phyloP scores from a whole-genome alignment of 1,140 invertebrate species.

The Anagrus nilaparvatae region DNA sequence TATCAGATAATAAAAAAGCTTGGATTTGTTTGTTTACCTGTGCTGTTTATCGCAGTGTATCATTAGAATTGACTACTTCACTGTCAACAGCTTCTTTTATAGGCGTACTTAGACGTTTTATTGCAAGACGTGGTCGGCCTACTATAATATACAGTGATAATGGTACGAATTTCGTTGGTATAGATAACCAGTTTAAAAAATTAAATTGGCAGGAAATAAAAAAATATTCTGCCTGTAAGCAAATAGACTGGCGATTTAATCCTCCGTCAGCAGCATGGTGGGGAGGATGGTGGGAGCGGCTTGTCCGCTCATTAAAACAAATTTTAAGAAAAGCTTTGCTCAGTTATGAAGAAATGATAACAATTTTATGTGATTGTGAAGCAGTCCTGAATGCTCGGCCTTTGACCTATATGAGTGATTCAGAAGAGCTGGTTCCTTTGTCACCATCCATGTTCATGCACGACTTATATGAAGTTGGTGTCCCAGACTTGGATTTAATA shows the following conservation, averaged over 20 bases:
- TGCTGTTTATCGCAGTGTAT: conserved; percentile 22
- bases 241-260: conserved; percentile 33
- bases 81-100: conserved; percentile 21
- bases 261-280: conserved; percentile 33
- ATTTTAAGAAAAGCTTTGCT: conserved; percentile 23
- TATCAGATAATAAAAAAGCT: conserved; percentile 16
- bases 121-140: conserved; percentile 22
- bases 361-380: conserved; percentile 5
- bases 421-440: conserved; percentile 13
- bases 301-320: conserved; percentile 22
- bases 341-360: conserved; percentile 8
- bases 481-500: conserved; percentile 19
- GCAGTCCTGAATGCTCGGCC: conserved; percentile 3
- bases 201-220: conserved; percentile 22
- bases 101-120: conserved; percentile 16
- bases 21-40: conserved; percentile 26
- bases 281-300: conserved; percentile 30
- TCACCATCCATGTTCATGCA: conserved; percentile 24
- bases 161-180: conserved; percentile 26
- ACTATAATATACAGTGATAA: conserved; percentile 31
- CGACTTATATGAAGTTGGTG: conserved; percentile 20
- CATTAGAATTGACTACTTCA: conserved; percentile 22
- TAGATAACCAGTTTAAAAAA: conserved; percentile 17
- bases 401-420: conserved; percentile 12
- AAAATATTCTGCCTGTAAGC: conserved; percentile 11